phyloP scores from a whole-genome alignment of 2,888 invertebrate species.

The Eubasilissa splendida region DNA sequence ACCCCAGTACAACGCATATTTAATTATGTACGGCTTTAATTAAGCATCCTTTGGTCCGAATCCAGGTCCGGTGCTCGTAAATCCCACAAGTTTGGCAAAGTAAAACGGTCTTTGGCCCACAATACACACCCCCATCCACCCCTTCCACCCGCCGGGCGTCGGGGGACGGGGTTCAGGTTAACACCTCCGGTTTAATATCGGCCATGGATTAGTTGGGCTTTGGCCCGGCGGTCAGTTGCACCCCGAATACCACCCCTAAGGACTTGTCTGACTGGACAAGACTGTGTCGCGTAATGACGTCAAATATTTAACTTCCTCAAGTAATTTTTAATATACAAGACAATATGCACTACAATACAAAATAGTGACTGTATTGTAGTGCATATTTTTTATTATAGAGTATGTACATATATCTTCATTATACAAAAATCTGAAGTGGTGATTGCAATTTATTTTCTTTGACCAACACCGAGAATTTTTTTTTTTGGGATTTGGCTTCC shows the following conservation, averaged over 20 bases:
- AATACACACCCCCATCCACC: slow-evolving; percentile 2
- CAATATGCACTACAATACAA: too few relatives aligned
- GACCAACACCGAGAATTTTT: too few relatives aligned
- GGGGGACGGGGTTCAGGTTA: slow-evolving; percentile 63
- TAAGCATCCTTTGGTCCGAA: slow-evolving; percentile 53
- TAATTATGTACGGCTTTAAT: slow-evolving; percentile 53
- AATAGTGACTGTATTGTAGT: too few relatives aligned
- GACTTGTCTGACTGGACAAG: slow-evolving; percentile 19
- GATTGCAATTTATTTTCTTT: too few relatives aligned
- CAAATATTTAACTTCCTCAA: neutral
- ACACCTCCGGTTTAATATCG: slow-evolving; percentile 70
- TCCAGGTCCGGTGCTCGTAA: slow-evolving; percentile 51
- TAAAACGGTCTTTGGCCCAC: slow-evolving; percentile 45
- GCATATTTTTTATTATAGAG: too few relatives aligned
- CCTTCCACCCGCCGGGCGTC: neutral
- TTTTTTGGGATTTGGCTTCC: too few relatives aligned
- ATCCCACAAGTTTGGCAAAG: slow-evolving; percentile 56
- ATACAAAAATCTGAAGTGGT: too few relatives aligned
- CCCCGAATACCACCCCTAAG: neutral
- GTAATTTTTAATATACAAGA: too few relatives aligned
- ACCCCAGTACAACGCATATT: slow-evolving; percentile 34
- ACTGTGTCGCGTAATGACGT: slow-evolving; percentile 10
- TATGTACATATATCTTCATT: too few relatives aligned
- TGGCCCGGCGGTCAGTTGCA: slow-evolving; percentile 63
- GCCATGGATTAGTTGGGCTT: slow-evolving; percentile 71